Percentiles rank a stretch among this genome's conserved stretches.
Conservation (phyloP, 2,113 vertebrate species). For the Corythornis vintsioides region DNA sequence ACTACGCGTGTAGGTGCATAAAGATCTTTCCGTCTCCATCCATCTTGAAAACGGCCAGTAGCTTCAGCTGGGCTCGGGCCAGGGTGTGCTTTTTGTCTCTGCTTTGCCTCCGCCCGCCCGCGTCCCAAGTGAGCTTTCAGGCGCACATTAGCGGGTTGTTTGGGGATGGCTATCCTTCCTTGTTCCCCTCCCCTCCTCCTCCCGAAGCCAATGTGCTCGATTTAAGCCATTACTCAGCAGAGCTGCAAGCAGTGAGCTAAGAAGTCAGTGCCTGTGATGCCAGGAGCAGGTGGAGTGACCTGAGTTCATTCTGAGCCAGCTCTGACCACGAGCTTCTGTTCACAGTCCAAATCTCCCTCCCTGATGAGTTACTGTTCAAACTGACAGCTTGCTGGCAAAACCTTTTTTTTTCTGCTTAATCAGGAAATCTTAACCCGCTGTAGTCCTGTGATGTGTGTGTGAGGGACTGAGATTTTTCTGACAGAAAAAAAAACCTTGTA, state of each 20-base stretch:
- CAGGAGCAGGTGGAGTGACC: neutral
- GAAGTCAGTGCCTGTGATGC: neutral
- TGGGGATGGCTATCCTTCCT: neutral
- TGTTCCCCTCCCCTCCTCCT: neutral
- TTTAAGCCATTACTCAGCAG: constrained; percentile 38
- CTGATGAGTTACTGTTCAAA: rapidly evolving
- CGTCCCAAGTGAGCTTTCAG: neutral
- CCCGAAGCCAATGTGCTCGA: neutral
- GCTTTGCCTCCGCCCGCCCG: neutral
- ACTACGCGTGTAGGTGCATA: rapidly evolving
- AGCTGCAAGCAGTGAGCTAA: neutral
- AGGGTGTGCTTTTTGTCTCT: neutral
- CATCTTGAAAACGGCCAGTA: neutral
- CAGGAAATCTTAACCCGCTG: neutral
- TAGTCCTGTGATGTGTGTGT: rapidly evolving
- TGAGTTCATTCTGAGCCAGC: neutral
- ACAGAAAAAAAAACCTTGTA: neutral
- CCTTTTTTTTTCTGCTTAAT: neutral
- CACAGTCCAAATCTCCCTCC: neutral
- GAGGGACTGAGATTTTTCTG: neutral
- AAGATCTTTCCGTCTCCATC: neutral
- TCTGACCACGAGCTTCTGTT: neutral
- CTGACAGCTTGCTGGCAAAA: neutral
- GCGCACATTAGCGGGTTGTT: neutral
- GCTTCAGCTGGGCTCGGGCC: neutral